These are phyloP conservation scores for Elmis aenea DNA, from an alignment of 2,888 invertebrate species.

Conservation along the genomic window DNA sequence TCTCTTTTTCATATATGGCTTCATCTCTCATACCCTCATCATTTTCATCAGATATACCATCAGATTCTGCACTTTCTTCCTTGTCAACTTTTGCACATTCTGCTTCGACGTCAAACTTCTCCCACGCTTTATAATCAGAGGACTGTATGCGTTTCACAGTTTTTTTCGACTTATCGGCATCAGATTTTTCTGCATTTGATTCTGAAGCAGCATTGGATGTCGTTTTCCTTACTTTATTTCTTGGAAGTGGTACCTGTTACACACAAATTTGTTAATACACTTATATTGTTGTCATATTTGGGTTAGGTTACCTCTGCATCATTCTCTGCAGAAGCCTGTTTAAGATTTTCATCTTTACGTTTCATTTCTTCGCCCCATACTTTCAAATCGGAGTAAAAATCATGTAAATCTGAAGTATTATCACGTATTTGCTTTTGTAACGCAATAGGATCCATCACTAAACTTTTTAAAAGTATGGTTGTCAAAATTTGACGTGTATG, in stretches of 20 bases:
- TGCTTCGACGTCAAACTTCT: slow-evolving; percentile 71
- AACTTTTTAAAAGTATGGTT: too few relatives aligned
- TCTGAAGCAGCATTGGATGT: background rate
- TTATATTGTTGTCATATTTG: slow-evolving; percentile 4
- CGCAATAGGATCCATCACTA: slow-evolving; percentile 55
- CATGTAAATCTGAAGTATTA: slow-evolving; percentile 65
- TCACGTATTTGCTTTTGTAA: slow-evolving; percentile 68
- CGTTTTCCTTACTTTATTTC: slow-evolving; percentile 10
- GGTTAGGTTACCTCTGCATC: slow-evolving; percentile 43
- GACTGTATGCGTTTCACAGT: slow-evolving; percentile 49
- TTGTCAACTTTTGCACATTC: slow-evolving; percentile 61
- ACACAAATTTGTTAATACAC: slow-evolving; percentile 1
- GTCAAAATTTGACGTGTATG: too few relatives aligned
- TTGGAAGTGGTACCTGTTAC: slow-evolving; percentile 38
- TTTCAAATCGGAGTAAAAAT: slow-evolving; percentile 66
- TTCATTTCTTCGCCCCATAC: slow-evolving; percentile 71
- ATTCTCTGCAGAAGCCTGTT: slow-evolving; percentile 45
- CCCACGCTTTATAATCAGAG: slow-evolving; percentile 69
- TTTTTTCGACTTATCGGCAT: slow-evolving; percentile 31
- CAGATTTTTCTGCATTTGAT: slow-evolving; percentile 34
- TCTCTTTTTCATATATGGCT: slow-evolving; percentile 66
- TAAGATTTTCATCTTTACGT: slow-evolving; percentile 52
- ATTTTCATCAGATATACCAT: slow-evolving; percentile 49
- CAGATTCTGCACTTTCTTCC: slow-evolving; percentile 38
- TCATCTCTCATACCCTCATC: slow-evolving; percentile 55